A percentile compares a stretch with the other conserved stretches of the same genome.
Conservation (phyloP, 2,113 vertebrate species). For the Toxotes chatareus region DNA sequence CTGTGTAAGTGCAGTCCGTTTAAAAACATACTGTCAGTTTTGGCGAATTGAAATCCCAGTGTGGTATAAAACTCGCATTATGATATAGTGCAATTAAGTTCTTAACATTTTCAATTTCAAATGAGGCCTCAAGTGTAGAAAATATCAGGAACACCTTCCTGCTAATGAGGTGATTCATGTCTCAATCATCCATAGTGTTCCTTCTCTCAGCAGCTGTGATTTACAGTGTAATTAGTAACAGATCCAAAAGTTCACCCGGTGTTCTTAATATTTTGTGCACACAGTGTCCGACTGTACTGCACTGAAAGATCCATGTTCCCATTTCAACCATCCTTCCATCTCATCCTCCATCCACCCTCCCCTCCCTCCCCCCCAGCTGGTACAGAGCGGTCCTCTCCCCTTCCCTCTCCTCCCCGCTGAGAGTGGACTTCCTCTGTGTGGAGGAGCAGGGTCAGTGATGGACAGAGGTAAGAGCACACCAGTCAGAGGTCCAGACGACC, state of each 20-base stretch:
- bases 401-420: conserved; percentile 57
- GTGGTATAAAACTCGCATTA: conserved; percentile 50
- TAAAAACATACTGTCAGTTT: not conserved
- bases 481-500: not conserved
- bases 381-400: conserved; percentile 53
- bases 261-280: conserved; percentile 18
- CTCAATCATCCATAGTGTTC: not conserved
- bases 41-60: conserved; percentile 16
- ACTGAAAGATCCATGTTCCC: conserved; percentile 5
- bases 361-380: conserved; percentile 53
- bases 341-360: conserved; percentile 25
- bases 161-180: conserved; percentile 1
- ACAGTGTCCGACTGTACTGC: not conserved
- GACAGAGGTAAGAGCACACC: conserved; percentile 72
- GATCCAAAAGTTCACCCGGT: not conserved
- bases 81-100: conserved; percentile 17
- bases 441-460: conserved; percentile 52
- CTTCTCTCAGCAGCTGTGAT: not conserved
- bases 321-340: conserved; percentile 42
- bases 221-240: no score
- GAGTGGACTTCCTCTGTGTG: conserved; percentile 52
- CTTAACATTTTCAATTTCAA: conserved; percentile 7
- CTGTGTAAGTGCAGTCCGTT: conserved; percentile 1
- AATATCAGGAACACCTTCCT: conserved; percentile 22
- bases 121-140: conserved; percentile 7